These are phyloP conservation scores for Mesembrinibis cayennensis DNA, from an alignment of 2,113 vertebrate genomes.

Conservation along the genomic window DNA sequence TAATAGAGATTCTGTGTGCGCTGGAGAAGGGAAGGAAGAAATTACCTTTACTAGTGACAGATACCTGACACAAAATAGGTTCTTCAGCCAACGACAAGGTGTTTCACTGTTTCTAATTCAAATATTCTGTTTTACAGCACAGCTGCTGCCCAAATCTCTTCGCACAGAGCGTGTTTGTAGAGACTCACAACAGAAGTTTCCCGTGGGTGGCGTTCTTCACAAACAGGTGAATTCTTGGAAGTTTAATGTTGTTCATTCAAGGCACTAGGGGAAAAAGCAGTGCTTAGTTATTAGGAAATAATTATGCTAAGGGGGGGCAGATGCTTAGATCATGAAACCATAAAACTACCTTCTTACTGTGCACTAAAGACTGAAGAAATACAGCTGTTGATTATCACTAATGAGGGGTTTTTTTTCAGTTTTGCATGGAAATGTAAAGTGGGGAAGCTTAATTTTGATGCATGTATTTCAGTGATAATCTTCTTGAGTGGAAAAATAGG, in stretches of 20 bases:
- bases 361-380: not conserved
- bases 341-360: not conserved
- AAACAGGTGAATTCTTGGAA: slow-evolving; percentile 77
- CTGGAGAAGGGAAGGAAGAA: not conserved
- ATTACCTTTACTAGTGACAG: not conserved
- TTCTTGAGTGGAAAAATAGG: not conserved
- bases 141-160: slow-evolving; percentile 93
- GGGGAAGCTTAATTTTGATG: not conserved
- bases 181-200: slow-evolving; percentile 87
- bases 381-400: not conserved
- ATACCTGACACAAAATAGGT: not conserved
- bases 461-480: not conserved
- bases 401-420: not conserved
- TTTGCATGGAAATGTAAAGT: not conserved
- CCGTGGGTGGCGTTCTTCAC: slow-evolving; percentile 93
- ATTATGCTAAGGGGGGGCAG: not conserved
- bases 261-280: not conserved
- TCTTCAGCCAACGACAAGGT: rapidly evolving
- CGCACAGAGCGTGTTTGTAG: slow-evolving; percentile 91
- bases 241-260: not conserved
- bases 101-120: not conserved
- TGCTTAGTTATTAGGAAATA: not conserved
- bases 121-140: slow-evolving; percentile 79
- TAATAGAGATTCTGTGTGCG: not conserved
- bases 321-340: not conserved